Conservation (phyloP, 2,113 vertebrate genomes). For the Struthio camelus region DNA sequence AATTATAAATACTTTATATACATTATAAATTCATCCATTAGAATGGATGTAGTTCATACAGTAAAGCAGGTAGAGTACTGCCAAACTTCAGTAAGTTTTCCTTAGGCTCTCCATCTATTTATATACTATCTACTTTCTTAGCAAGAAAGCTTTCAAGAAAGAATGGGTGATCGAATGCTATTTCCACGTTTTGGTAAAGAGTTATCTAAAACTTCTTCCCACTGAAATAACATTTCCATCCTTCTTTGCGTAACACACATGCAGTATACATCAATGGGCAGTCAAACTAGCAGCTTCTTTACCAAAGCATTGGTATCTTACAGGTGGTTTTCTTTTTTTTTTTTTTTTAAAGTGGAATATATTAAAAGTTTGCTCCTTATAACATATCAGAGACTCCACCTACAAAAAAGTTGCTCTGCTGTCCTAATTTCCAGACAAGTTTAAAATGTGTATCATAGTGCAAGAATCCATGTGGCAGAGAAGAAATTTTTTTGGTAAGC, state of each 20-base stretch:
- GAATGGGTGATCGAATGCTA: neutral
- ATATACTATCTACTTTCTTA: neutral
- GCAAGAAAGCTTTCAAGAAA: neutral
- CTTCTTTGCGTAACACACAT: too few relatives aligned
- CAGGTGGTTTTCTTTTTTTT: neutral
- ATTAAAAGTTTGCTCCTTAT: neutral
- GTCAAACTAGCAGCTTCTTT: neutral
- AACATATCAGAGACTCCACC: neutral
- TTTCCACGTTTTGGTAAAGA: neutral
- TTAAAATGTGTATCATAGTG: neutral
- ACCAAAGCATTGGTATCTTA: neutral
- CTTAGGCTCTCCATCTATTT: neutral
- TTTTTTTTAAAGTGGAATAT: neutral
- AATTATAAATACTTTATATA: too few relatives aligned
- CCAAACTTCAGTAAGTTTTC: neutral
- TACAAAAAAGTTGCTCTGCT: neutral
- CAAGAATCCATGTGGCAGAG: neutral
- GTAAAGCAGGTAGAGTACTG: neutral
- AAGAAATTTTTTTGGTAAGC: neutral
- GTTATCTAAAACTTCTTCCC: neutral
- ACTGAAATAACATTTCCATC: too few relatives aligned
- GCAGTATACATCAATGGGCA: neutral
- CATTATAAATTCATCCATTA: too few relatives aligned
- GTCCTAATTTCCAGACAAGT: neutral
- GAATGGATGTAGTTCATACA: neutral